phyloP scores from a whole-genome alignment of 2,888 invertebrate species.

The Lasioglossum figueresi region DNA sequence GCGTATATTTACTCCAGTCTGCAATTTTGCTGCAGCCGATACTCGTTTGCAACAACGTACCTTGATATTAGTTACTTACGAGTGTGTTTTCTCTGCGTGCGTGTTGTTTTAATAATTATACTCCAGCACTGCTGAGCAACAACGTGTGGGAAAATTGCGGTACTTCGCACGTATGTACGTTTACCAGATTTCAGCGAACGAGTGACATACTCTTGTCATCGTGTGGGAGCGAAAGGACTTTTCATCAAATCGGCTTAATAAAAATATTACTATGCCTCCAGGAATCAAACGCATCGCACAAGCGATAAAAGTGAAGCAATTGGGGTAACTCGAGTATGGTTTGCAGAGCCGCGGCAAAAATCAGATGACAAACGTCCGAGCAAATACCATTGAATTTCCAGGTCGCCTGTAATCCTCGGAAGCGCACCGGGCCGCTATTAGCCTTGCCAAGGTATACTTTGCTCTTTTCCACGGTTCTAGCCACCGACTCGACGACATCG shows the following conservation, averaged over 20 bases:
- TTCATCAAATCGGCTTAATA: background rate
- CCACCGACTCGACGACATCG: slow-evolving; percentile 55
- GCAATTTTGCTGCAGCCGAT: background rate
- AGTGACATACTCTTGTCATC: background rate
- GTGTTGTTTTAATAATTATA: background rate
- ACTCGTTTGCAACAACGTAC: background rate
- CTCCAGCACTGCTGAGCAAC: background rate
- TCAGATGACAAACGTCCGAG: slow-evolving; percentile 17
- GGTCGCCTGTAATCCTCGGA: slow-evolving; percentile 7
- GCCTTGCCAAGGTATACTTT: slow-evolving; percentile 63
- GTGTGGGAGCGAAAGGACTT: background rate
- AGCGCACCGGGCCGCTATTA: slow-evolving; percentile 58
- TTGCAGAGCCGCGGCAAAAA: slow-evolving; percentile 13
- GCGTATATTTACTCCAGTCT: background rate
- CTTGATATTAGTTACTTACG: background rate
- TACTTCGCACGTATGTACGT: background rate
- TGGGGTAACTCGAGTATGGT: background rate
- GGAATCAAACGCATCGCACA: background rate
- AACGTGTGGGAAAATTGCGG: background rate
- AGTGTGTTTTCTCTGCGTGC: background rate
- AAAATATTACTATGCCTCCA: background rate
- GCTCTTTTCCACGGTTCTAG: slow-evolving; percentile 60
- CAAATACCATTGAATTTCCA: slow-evolving; percentile 44
- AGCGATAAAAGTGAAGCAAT: background rate
- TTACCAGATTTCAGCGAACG: background rate